Base-by-base conservation (phyloP, 2,888 invertebrate genomes). In the Platycheirus rosarum region DNA sequence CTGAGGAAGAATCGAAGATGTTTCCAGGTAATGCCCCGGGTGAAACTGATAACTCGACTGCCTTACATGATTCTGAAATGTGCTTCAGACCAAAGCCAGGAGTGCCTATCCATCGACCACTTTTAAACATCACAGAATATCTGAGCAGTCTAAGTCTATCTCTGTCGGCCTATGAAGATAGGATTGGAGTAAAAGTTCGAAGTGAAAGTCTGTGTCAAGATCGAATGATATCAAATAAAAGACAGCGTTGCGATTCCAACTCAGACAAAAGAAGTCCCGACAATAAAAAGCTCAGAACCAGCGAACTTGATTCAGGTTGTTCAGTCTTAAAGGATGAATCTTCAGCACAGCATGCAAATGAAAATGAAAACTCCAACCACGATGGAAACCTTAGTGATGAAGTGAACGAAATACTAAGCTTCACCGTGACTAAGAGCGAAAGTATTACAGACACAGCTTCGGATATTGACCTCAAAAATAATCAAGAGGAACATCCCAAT, bases 81-180 rank as follows among this genome's bases (percentile, higher is more conserved):
- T 90, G 90, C 85, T 87, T 90, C 86, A 89, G 92, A 85, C 91
- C 94, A 85, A 89, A 93, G 87, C 91, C 93, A 0, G 93, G 92
- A 14, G 92, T 93, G 2, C 91, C 92, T 85, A 93, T 96, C 60
- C 94, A 95, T 86, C 88, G 95, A 23, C 95, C 96, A 0, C 92
- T 94, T 44, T 92, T 96, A 14, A 94, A 94, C 86, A 92, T 95
- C 51, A 94, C 94, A 42, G 96, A 96, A 87, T 95, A 94, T 87
- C 91, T 95, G 37, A 95, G 95, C 74, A 95, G 94, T 86, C 93
- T 95, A 86, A 95, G 94, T 86, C 94, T 96, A 16, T 95, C 95
- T 88, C 92, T 96, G 85, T 93, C 93, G 63, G 94, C 95, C 0
- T 95, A 96, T 86, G 93, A 96, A 85, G 94, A 94, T 87, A 92